Conservation (phyloP, 2,888 invertebrate species). For the Esperia sulphurella region DNA sequence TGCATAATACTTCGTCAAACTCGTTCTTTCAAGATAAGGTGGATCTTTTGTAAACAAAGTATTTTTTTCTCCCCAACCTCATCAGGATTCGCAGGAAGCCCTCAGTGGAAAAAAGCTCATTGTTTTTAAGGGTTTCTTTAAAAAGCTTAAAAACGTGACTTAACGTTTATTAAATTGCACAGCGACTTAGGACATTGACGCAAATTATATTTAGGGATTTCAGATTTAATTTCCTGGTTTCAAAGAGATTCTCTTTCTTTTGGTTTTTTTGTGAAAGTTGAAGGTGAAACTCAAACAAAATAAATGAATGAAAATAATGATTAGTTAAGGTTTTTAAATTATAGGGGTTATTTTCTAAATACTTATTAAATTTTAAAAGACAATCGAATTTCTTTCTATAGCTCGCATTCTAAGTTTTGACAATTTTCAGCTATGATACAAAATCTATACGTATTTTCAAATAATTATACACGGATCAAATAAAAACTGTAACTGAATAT, state of each 20-base stretch:
- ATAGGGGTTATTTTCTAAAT: too few relatives aligned
- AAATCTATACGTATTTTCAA: too few relatives aligned
- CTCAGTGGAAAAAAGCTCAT: constrained; percentile 3
- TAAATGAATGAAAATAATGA: background rate
- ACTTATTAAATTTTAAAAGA: background rate
- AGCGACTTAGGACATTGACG: background rate
- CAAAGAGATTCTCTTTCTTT: background rate
- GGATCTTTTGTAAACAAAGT: constrained; percentile 9
- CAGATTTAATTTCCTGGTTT: constrained; percentile 1
- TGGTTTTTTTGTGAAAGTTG: background rate
- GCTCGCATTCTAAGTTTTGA: too few relatives aligned
- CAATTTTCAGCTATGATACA: too few relatives aligned
- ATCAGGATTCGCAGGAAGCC: constrained; percentile 5
- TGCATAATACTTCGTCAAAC: constrained; percentile 12
- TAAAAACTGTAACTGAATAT: too few relatives aligned
- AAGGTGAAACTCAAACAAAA: background rate
- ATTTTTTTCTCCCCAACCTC: constrained; percentile 5
- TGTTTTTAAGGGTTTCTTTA: constrained; percentile 2
- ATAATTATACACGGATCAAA: too few relatives aligned
- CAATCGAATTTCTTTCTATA: background rate
- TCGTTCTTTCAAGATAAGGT: constrained; percentile 10
- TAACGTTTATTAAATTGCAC: background rate
- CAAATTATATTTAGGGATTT: background rate
- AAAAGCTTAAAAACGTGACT: background rate
- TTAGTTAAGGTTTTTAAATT: too few relatives aligned